Conservation (phyloP, 64 coral and sea anemone species). For the Actinia equina region DNA sequence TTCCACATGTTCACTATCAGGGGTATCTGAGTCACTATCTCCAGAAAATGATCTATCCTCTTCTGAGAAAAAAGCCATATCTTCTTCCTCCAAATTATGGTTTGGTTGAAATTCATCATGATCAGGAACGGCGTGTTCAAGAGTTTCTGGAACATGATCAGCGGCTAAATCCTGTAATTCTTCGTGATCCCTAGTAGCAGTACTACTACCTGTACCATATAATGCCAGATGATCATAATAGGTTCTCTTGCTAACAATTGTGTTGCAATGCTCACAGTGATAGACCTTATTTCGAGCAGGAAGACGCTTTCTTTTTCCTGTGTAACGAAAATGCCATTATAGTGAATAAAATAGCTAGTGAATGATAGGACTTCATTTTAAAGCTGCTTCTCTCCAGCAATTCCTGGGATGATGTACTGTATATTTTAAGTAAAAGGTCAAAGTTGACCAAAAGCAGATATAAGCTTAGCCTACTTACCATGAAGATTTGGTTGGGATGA, state of each 20-base stretch:
- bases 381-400: background rate
- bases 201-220: background rate
- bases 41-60: background rate
- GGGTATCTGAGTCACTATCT: background rate
- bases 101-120: background rate
- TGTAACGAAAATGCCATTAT: background rate
- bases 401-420: background rate
- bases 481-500: conserved; percentile 5
- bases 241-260: background rate
- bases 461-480: background rate
- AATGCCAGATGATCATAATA: conserved; percentile 19
- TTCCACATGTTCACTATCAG: background rate
- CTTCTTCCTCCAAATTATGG: background rate
- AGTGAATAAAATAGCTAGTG: background rate
- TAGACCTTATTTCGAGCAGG: conserved; percentile 3
- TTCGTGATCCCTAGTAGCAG: background rate
- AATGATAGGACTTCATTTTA: background rate
- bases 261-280: conserved; percentile 6
- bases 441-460: background rate
- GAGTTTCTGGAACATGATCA: background rate
- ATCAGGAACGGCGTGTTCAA: background rate
- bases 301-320: background rate
- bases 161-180: background rate
- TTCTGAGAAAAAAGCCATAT: conserved; percentile 4
- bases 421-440: background rate